phyloP scores from a whole-genome alignment of 1,140 invertebrate genomes.

The Sycophaga agraensis region DNA sequence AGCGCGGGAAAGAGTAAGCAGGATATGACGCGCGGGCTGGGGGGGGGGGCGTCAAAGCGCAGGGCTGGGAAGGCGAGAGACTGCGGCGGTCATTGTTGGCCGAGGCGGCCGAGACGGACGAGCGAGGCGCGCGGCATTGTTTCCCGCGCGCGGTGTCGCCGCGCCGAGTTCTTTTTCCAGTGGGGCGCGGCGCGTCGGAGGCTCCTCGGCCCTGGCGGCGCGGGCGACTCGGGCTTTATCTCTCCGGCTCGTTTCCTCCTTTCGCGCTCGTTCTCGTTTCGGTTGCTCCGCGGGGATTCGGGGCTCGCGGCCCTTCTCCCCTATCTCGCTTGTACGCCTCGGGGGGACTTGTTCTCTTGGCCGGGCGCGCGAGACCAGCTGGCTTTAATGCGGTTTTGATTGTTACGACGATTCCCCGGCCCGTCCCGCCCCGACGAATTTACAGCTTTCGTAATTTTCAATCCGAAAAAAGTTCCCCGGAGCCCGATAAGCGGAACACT shows the following conservation, averaged over 20 bases:
- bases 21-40: too few relatives aligned
- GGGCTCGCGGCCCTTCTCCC: too few relatives aligned
- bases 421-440: too few relatives aligned
- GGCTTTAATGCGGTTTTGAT: too few relatives aligned
- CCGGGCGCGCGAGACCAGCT: too few relatives aligned
- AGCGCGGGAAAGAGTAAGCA: too few relatives aligned
- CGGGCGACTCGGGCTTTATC: neutral
- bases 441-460: too few relatives aligned
- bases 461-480: too few relatives aligned
- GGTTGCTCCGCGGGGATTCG: neutral
- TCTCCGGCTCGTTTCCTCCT: neutral
- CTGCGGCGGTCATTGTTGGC: conserved; percentile 35
- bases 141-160: conserved; percentile 3
- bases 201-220: neutral
- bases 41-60: neutral
- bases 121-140: conserved; percentile 21
- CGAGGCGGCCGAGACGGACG: conserved; percentile 18
- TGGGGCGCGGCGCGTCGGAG: neutral
- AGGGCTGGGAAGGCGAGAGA: conserved; percentile 27
- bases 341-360: too few relatives aligned
- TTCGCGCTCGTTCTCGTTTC: neutral
- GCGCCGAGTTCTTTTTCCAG: neutral
- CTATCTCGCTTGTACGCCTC: too few relatives aligned
- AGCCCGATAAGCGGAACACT: too few relatives aligned
- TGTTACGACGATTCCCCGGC: too few relatives aligned